Evolutionary conservation across 2,797 vertebrate genomes (phyloP).

Genomic region (Enteromius anoplus): DNA sequence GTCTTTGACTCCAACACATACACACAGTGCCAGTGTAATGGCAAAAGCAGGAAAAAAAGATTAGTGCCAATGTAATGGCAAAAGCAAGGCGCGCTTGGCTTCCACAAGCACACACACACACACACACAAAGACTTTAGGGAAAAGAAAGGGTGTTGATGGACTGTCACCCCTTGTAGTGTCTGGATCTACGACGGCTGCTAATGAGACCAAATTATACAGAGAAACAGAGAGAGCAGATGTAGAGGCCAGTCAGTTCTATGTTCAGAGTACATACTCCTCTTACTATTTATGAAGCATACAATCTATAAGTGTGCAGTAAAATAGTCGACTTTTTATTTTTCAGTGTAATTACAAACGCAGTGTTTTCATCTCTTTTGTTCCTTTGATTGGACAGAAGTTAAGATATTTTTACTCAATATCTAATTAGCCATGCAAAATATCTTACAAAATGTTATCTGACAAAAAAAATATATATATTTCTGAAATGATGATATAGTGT

Average conservation of each 20-base stretch:
- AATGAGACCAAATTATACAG: slow-evolving; percentile 69
- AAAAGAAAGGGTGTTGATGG: slow-evolving; percentile 65
- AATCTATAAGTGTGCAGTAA: neutral
- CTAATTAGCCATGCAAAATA: neutral
- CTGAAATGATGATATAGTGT: too few species aligned
- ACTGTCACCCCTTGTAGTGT: slow-evolving; percentile 70
- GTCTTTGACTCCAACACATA: slow-evolving; percentile 15
- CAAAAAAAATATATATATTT: too few species aligned
- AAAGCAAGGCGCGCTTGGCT: slow-evolving; percentile 41
- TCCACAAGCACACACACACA: slow-evolving; percentile 55
- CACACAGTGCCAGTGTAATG: slow-evolving; percentile 48
- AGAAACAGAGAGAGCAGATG: slow-evolving; percentile 40
- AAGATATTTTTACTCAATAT: neutral
- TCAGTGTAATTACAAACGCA: neutral
- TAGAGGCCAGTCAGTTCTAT: slow-evolving; percentile 17
- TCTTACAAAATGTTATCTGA: too few species aligned
- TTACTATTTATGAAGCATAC: neutral
- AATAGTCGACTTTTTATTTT: neutral
- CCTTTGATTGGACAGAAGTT: neutral
- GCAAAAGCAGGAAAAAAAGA: slow-evolving; percentile 45
- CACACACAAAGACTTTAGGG: neutral
- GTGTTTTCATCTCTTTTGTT: neutral
- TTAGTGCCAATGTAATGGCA: slow-evolving; percentile 45
- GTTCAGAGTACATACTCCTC: neutral
- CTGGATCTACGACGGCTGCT: slow-evolving; percentile 65